Conservation (phyloP, 1,140 invertebrate species). For the Zaprionus africanus region DNA sequence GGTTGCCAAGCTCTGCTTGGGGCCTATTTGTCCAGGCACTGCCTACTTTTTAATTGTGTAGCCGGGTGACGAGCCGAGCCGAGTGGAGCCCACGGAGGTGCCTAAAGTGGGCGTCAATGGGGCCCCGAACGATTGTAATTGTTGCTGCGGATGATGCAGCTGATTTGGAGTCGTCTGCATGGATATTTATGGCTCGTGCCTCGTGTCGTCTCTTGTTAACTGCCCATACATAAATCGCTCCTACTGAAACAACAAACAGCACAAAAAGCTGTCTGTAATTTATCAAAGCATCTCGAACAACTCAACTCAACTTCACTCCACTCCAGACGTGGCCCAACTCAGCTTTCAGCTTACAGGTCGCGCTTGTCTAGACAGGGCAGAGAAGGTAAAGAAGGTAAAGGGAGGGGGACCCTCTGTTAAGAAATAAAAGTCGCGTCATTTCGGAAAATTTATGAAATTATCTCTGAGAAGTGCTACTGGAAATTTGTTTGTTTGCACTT, state of each 20-base stretch:
- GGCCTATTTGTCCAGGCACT: constrained; percentile 64
- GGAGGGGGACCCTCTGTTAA: background rate
- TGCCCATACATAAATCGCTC: constrained; percentile 54
- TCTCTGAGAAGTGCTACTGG: constrained; percentile 65
- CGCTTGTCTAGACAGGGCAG: constrained; percentile 31
- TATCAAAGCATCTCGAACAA: constrained; percentile 62
- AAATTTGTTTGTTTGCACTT: constrained; percentile 62
- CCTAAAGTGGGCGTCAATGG: constrained; percentile 70
- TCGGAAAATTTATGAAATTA: constrained; percentile 64
- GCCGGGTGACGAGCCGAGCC: constrained; percentile 23
- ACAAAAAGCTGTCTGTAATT: constrained; percentile 52
- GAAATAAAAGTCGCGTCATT: constrained; percentile 46
- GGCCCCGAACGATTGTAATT: constrained; percentile 64
- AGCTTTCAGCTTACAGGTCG: constrained; percentile 13
- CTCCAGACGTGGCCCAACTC: constrained; percentile 6
- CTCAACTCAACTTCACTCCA: constrained; percentile 27
- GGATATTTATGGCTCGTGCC: constrained; percentile 76
- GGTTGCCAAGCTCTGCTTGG: constrained; percentile 33
- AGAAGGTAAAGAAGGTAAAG: too few species aligned
- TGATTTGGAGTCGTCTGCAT: constrained; percentile 56
- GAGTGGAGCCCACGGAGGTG: constrained; percentile 50
- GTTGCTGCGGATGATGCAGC: constrained; percentile 71
- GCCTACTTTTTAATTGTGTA: constrained; percentile 64
- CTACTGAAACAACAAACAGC: constrained; percentile 24
- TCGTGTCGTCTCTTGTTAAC: constrained; percentile 62